phyloP scores from a whole-genome alignment of 2,113 vertebrate genomes.

The Odontophorus gujanensis region DNA sequence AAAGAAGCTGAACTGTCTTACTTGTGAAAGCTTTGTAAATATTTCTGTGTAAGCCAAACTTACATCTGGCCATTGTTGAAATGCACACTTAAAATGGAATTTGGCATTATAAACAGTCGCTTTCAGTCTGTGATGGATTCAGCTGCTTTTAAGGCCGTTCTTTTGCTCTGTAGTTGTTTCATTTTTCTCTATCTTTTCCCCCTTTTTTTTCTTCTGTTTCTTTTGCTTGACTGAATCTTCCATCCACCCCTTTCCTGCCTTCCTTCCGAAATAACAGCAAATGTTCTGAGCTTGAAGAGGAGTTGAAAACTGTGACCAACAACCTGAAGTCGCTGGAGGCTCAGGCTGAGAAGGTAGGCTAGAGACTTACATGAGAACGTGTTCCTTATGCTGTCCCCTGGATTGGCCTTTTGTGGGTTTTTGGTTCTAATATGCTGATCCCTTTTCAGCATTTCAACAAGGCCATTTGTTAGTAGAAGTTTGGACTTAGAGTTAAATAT shows the following conservation, averaged over 20 bases:
- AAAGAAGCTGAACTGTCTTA: conserved; percentile 78
- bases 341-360: conserved; percentile 99
- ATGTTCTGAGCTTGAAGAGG: conserved; percentile 99
- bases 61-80: not conserved
- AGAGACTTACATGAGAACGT: conserved; percentile 38
- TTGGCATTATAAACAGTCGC: not conserved
- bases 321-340: conserved; percentile 99
- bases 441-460: not conserved
- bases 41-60: conserved; percentile 27
- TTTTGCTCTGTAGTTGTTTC: conserved; percentile 80
- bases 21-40: not conserved
- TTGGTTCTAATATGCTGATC: not conserved
- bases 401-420: not conserved
- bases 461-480: not conserved
- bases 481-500: not conserved
- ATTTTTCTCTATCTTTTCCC: conserved; percentile 79
- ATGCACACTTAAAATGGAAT: not conserved
- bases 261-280: conserved; percentile 93
- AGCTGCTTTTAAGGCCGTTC: conserved; percentile 79
- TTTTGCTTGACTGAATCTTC: conserved; percentile 75
- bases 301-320: conserved; percentile 99
- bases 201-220: conserved; percentile 74
- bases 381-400: not conserved
- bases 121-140: conserved; percentile 64
- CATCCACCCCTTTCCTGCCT: conserved; percentile 77